These are phyloP conservation scores for Linnaemya tessellans DNA, from an alignment of 2,888 invertebrate genomes.

Conservation along the genomic window DNA sequence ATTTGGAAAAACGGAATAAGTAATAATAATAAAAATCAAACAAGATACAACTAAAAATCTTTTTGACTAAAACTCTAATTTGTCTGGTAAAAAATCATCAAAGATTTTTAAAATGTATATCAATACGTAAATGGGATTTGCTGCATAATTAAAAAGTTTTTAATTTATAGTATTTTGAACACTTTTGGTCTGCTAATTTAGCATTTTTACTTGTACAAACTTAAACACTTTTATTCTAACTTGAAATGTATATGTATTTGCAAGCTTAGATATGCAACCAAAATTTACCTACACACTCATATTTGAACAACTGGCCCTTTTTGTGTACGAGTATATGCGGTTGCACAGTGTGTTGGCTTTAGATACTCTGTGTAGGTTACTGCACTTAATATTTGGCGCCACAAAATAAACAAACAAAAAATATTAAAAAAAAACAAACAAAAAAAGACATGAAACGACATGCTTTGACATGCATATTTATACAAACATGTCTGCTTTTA, in stretches of 20 bases:
- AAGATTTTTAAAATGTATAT: too few relatives aligned
- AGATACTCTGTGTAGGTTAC: constrained; percentile 47
- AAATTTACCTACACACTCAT: neutral
- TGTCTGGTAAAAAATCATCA: too few relatives aligned
- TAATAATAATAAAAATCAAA: neutral
- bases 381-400: constrained; percentile 66
- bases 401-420: constrained; percentile 49
- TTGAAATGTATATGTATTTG: neutral
- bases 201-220: neutral
- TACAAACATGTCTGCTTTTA: constrained; percentile 55
- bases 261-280: neutral
- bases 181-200: too few relatives aligned
- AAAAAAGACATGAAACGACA: constrained; percentile 30
- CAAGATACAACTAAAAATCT: too few relatives aligned
- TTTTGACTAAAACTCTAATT: too few relatives aligned
- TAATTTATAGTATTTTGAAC: neutral
- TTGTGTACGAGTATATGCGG: constrained; percentile 9
- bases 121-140: too few relatives aligned
- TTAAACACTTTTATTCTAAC: neutral
- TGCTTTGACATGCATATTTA: constrained; percentile 55
- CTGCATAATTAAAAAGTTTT: neutral
- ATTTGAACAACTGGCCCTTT: neutral
- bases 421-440: neutral
- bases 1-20: neutral
- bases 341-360: constrained; percentile 38